Conservation (phyloP, 2,888 invertebrate genomes). For the Limnephilus rhombicus region DNA sequence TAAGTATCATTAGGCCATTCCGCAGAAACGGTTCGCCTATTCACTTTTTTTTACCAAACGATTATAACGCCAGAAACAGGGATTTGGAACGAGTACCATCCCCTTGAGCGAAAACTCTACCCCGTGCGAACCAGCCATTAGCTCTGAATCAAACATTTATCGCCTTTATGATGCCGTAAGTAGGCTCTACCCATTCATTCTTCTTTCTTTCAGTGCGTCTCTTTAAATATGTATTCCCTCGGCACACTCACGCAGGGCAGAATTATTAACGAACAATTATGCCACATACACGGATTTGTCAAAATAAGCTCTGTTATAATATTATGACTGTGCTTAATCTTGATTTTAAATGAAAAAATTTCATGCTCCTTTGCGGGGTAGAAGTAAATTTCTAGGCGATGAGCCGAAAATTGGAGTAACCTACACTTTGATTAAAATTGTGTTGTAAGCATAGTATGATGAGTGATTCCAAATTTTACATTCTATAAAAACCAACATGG, state of each 20-base stretch:
- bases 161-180: slow-evolving; percentile 36
- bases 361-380: background rate
- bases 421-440: background rate
- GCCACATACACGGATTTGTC: background rate
- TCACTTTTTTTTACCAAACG: slow-evolving; percentile 26
- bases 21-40: background rate
- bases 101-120: slow-evolving; percentile 17
- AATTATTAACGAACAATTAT: slow-evolving; percentile 37
- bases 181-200: background rate
- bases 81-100: background rate
- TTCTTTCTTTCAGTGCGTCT: slow-evolving; percentile 13
- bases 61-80: slow-evolving; percentile 29
- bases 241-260: background rate
- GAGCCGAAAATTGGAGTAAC: background rate
- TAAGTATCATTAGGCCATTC: slow-evolving; percentile 25
- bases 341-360: background rate
- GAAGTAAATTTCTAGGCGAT: background rate
- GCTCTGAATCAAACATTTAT: slow-evolving; percentile 40
- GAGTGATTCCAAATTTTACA: background rate
- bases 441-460: background rate
- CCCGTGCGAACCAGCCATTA: slow-evolving; percentile 6
- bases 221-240: slow-evolving; percentile 27
- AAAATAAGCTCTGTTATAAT: background rate
- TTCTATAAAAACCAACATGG: background rate
- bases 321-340: background rate